These are phyloP conservation scores for Xenotilapia flavipinnis DNA, from an alignment of 2,113 vertebrate genomes.

Conservation along the genomic window DNA sequence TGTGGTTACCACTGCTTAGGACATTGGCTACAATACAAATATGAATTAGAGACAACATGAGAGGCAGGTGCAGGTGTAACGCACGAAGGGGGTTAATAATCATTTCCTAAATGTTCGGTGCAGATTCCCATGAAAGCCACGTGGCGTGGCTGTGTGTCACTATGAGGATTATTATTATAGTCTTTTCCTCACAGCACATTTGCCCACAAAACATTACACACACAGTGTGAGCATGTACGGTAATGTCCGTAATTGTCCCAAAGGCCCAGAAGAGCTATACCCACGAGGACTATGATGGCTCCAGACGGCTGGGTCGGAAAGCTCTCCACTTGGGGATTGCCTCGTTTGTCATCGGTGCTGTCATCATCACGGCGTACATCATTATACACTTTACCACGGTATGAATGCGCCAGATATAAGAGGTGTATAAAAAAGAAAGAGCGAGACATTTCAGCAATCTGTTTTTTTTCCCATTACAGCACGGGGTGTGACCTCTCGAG, in stretches of 20 bases:
- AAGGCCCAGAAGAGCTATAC: slow-evolving; percentile 85
- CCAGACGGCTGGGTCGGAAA: slow-evolving; percentile 75
- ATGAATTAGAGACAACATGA: neutral
- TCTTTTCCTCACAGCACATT: neutral
- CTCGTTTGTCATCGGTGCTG: slow-evolving; percentile 78
- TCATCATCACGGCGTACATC: slow-evolving; percentile 73
- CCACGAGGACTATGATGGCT: slow-evolving; percentile 79
- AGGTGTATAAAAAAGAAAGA: neutral
- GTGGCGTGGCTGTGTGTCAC: rapidly evolving
- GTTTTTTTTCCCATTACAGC: neutral
- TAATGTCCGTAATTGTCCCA: slow-evolving; percentile 4
- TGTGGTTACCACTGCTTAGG: neutral
- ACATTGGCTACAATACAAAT: neutral
- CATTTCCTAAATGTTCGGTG: neutral
- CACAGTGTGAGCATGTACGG: neutral
- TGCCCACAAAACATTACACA: neutral
- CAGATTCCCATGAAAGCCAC: neutral
- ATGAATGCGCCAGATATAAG: slow-evolving; percentile 8
- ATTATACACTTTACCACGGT: slow-evolving; percentile 81
- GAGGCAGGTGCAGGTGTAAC: neutral
- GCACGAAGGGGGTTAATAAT: neutral
- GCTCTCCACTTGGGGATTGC: slow-evolving; percentile 80
- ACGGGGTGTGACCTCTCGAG: neutral
- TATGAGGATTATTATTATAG: neutral
- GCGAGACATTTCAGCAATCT: neutral